Evolutionary conservation across 2,797 vertebrate genomes (phyloP), one percentile per base, ranked within the genome.

Genomic region (Gephyroberyx darwinii): DNA sequence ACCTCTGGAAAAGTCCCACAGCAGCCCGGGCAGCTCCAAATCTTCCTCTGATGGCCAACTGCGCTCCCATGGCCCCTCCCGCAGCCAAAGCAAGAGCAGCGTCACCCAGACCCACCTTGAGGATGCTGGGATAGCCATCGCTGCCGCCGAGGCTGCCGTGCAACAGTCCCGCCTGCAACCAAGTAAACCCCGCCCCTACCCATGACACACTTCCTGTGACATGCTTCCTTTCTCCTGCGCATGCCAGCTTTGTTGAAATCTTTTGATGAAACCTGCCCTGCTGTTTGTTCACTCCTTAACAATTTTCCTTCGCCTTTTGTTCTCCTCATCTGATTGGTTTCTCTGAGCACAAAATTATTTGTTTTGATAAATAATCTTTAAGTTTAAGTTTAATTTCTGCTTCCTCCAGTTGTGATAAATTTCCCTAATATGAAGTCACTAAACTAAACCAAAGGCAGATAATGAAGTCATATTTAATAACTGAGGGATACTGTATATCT

Each of bases 61-160:
- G 33, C 97, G 97, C 70, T 99, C 97, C 59, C 98, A 99, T 0
- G 98, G 97, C 79, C 98, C 98, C 0, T 99, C 98, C 0, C 95
- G 98, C 88, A 98, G 97, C 92, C 98, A 99, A 94, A 99, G 98
- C 94, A 98, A 98, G 93, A 96, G 95, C 93, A 99, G 97, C 0
- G 97, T 99, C 91, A 98, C 98, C 80, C 98, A 99, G 92, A 94
- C 96, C 35, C 98, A 99, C 91, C 96, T 99, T 14, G 98, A 99
- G 92, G 97, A 99, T 0, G 98, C 96, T 74, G 97, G 98, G 78
- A 97, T 96, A 83, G 97, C 97, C 88, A 99, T 99, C 84, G 97
- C 98, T 26, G 98, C 98, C 39, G 96, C 98, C 0, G 98, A 99
- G 93, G 98, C 96, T 71, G 97, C 97, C 22, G 97, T 98, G 80